These are phyloP conservation scores for Cataglyphis cursor DNA, from an alignment of 2,888 invertebrate genomes.

Conservation along the genomic window DNA sequence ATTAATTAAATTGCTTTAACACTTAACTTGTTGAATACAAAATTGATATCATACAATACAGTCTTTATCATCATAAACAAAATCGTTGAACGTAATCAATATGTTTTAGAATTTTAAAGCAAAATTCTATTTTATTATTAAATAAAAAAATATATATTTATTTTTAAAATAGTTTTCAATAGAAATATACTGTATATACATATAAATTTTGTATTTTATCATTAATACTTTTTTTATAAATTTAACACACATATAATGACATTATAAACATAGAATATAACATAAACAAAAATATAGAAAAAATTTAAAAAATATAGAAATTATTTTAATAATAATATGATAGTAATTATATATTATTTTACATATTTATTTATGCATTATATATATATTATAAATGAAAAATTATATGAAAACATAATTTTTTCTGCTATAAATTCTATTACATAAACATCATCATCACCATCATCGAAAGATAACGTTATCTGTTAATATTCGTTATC, in stretches of 20 bases:
- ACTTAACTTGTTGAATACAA: constrained; percentile 17
- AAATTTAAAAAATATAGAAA: too few species aligned
- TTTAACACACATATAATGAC: neutral
- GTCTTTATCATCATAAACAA: constrained; percentile 10
- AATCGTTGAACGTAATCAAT: neutral
- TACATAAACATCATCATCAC: constrained; percentile 6
- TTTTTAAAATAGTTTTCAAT: constrained; percentile 29
- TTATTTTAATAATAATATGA: too few species aligned
- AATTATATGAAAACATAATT: neutral
- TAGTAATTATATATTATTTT: neutral
- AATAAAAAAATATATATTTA: constrained; percentile 17
- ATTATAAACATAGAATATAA: neutral
- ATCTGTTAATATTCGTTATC: constrained; percentile 33
- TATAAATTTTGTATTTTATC: neutral
- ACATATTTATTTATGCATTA: neutral
- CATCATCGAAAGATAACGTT: neutral
- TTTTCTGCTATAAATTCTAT: neutral
- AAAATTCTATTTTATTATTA: neutral
- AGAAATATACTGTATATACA: neutral
- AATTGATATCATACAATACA: neutral
- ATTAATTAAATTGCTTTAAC: constrained; percentile 23
- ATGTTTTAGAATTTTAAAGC: neutral
- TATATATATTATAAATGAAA: neutral
- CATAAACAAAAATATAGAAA: neutral
- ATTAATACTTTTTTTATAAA: constrained; percentile 1